Base-by-base conservation (phyloP, 2,797 vertebrate species). In the Microcaecilia unicolor region DNA sequence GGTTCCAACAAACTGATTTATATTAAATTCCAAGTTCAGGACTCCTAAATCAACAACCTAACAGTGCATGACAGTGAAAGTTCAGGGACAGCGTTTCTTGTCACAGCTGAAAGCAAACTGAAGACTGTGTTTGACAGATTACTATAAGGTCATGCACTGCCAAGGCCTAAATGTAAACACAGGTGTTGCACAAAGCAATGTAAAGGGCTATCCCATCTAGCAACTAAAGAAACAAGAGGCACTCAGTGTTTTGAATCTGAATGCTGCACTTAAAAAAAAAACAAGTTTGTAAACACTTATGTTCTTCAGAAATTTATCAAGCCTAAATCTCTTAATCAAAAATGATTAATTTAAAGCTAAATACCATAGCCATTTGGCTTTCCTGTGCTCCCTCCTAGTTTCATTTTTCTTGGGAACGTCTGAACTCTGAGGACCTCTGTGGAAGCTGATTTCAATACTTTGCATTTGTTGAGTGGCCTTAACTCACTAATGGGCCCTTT, bases 121-220 rank as follows among this genome's bases (percentile, higher is more conserved):
- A 72, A 44, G 66, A 78, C 73, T 65, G 54, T 37, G 64, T 74
- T 73, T 64, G 78, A 86, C 68, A 73, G 67, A 69, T 59, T 51
- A 74, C 66, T 68, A 61, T 23, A 37, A 69, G 63, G 59, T 61
- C 65, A 35, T 29, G 37, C 24, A 31, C 44, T 77, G 71, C 78
- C 53, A 64, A 78, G 79, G 79, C 74, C 78, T 78, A 78, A 85
- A 67, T 70, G 80, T 86, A 88, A 90, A 91, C 85, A 86, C 81
- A 87, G 86, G 78, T 87, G 83, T 57, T 72, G 64, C 69, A 76
- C 76, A 70, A 75, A 72, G 67, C 60, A 54, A 50, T 27, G 33
- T 63, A 51, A 41, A 33, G 49, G 51, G 50, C 71, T 74, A 74
- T 70, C 76, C 73, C 42, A 55, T 52, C 68, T 44, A 62, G 64